Evolutionary conservation across 30 jellyfish, hydroid and myxozoan species (phyloP).

Genomic region (Turritopsis dohrnii): DNA sequence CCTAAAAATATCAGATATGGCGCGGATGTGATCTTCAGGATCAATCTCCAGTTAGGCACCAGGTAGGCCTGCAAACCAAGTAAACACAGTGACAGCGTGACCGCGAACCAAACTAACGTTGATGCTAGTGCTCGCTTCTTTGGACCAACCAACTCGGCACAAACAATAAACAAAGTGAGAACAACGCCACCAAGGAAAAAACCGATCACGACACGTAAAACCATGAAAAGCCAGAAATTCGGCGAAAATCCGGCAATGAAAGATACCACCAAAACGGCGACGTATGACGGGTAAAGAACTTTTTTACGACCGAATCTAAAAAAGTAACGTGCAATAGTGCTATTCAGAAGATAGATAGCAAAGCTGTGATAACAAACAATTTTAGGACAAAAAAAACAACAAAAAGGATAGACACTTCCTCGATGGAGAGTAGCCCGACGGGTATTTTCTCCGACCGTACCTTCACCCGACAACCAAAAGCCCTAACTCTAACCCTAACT

Average conservation of each 20-base stretch:
- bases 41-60: constrained; percentile 46
- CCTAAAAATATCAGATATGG: constrained; percentile 35
- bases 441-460: too few relatives aligned
- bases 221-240: constrained; percentile 32
- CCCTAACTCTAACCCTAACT: too few relatives aligned
- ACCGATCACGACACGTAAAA: constrained; percentile 43
- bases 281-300: constrained; percentile 35
- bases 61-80: constrained; percentile 52
- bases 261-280: constrained; percentile 25
- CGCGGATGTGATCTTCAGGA: constrained; percentile 29
- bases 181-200: constrained; percentile 38
- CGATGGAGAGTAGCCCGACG: too few relatives aligned
- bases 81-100: constrained; percentile 38
- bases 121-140: constrained; percentile 41
- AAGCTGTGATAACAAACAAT: too few relatives aligned
- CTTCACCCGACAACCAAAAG: too few relatives aligned
- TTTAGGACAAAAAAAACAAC: too few relatives aligned
- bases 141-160: constrained; percentile 60
- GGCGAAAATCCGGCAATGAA: constrained; percentile 35
- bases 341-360: too few relatives aligned
- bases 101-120: constrained; percentile 43
- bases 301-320: constrained; percentile 42
- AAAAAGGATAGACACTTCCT: too few relatives aligned
- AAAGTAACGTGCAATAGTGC: too few relatives aligned
- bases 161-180: constrained; percentile 31